phyloP scores from a whole-genome alignment of 2,888 invertebrate species.

The Aleiodes testaceus region DNA sequence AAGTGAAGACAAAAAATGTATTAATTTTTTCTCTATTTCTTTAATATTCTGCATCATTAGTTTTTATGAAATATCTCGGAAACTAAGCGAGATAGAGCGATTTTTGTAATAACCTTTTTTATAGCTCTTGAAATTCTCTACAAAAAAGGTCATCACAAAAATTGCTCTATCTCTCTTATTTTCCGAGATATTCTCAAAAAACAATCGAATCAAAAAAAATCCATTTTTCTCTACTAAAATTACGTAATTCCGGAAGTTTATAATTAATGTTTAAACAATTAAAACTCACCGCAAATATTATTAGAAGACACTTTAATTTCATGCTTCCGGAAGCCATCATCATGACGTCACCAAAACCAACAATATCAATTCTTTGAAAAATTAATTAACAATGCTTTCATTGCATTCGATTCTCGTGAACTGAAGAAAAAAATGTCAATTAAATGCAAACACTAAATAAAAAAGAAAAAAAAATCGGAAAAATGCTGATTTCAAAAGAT shows the following conservation, averaged over 20 bases:
- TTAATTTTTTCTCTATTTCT: no score
- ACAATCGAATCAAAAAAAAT: no score
- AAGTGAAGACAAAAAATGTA: no score
- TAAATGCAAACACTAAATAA: not conserved
- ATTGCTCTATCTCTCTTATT: no score
- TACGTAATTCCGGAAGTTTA: not conserved
- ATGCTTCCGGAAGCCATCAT: constrained; percentile 25
- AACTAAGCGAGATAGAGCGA: no score
- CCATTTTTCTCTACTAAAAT: not conserved
- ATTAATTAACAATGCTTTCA: not conserved
- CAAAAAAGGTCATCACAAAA: no score
- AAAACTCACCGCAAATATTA: constrained; percentile 29
- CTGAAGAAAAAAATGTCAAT: not conserved
- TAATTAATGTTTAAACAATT: not conserved
- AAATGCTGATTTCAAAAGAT: constrained; percentile 24
- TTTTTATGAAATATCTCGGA: no score
- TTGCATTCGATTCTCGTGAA: not conserved
- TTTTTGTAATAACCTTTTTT: no score
- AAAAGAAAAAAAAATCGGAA: no score
- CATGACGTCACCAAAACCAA: not conserved
- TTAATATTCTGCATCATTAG: no score
- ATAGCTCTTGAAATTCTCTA: no score
- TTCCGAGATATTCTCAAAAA: no score
- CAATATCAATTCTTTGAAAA: not conserved
- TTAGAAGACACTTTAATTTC: not conserved